phyloP scores from a whole-genome alignment of 2,113 vertebrate species.

The Sinocyclocheilus maitianheensis region DNA sequence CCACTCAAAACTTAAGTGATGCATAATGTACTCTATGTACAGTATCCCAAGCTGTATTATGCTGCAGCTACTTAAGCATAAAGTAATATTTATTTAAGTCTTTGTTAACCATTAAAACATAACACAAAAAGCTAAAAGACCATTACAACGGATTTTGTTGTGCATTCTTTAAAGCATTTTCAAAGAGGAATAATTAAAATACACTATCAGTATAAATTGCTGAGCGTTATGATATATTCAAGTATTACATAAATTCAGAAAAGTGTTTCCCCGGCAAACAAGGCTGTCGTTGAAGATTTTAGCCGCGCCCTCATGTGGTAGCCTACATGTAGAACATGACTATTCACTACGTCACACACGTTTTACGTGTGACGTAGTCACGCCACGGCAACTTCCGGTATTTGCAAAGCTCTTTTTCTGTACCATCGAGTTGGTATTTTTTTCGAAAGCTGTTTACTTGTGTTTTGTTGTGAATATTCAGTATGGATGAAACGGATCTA shows the following conservation, averaged over 20 bases:
- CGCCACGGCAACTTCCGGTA: slow-evolving; percentile 17
- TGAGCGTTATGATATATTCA: not conserved
- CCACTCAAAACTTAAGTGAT: no score
- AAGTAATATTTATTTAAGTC: not conserved
- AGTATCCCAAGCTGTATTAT: no score
- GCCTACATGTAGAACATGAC: not conserved
- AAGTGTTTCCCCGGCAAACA: not conserved
- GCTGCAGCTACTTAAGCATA: no score
- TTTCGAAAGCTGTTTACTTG: not conserved
- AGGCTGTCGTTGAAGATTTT: not conserved
- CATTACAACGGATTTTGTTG: not conserved
- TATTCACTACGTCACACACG: not conserved
- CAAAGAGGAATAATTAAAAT: not conserved
- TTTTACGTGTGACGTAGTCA: slow-evolving; percentile 39
- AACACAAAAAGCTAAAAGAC: not conserved
- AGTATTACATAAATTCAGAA: not conserved
- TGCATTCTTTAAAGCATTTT: not conserved
- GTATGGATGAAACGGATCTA: not conserved
- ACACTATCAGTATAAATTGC: not conserved
- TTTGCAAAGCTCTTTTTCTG: not conserved
- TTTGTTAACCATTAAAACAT: not conserved
- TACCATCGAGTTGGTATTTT: not conserved
- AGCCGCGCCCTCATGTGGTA: slow-evolving; percentile 17
- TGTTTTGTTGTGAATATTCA: not conserved
- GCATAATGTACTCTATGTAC: no score